Conservation (phyloP, 2,797 vertebrate genomes). For the Hybognathus amarus region DNA sequence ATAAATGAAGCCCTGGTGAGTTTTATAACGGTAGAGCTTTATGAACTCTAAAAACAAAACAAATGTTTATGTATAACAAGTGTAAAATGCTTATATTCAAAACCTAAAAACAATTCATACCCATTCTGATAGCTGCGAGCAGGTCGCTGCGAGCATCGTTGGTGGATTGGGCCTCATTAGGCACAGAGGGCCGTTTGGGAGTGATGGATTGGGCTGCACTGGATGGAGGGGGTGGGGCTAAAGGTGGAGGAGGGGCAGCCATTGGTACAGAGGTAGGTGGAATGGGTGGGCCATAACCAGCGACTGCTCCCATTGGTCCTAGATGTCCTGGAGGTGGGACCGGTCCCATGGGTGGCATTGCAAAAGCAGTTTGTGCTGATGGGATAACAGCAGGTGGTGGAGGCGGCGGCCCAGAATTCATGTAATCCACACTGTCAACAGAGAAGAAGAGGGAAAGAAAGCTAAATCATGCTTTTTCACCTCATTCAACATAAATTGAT, state of each 20-base stretch:
- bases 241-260: slow-evolving; percentile 85
- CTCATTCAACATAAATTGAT: neutral
- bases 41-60: neutral
- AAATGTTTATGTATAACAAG: neutral
- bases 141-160: slow-evolving; percentile 94
- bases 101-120: slow-evolving; percentile 70
- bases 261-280: slow-evolving; percentile 79
- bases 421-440: slow-evolving; percentile 76
- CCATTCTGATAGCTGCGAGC: slow-evolving; percentile 96
- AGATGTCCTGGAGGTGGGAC: slow-evolving; percentile 74
- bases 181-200: slow-evolving; percentile 82
- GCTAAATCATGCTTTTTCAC: neutral
- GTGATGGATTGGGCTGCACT: slow-evolving; percentile 75
- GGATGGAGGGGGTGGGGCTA: slow-evolving; percentile 87
- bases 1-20: neutral
- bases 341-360: slow-evolving; percentile 87
- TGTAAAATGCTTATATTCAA: neutral
- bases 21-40: neutral
- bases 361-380: slow-evolving; percentile 94
- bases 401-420: slow-evolving; percentile 75
- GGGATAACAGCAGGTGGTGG: slow-evolving; percentile 84
- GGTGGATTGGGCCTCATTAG: slow-evolving; percentile 79
- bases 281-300: slow-evolving; percentile 78
- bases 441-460: slow-evolving; percentile 9
- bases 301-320: slow-evolving; percentile 71